A percentile compares a stretch with the other conserved stretches of the same genome.
phyloP scores from a whole-genome alignment of 2,888 invertebrate genomes.

The Notocelia uddmanniana region DNA sequence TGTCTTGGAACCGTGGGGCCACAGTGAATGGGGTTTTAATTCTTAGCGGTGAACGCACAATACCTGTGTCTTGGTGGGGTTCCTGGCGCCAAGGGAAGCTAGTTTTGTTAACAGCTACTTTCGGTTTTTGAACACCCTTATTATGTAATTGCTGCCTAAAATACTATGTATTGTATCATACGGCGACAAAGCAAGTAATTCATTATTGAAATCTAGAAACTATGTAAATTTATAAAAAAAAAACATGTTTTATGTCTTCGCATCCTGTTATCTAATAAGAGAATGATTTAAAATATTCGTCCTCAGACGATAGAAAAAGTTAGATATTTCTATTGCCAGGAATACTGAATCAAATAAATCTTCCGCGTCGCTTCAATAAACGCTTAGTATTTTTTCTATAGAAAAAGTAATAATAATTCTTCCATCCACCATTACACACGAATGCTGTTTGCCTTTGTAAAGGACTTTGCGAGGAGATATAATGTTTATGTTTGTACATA shows the following conservation, averaged over 20 bases:
- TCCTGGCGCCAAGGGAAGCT: too few relatives aligned
- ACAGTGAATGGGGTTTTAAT: too few relatives aligned
- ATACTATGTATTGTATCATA: too few relatives aligned
- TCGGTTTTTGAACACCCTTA: too few relatives aligned
- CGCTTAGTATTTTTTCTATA: conserved; percentile 59
- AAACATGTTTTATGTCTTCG: background rate
- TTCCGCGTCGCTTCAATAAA: conserved; percentile 56
- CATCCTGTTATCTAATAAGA: background rate
- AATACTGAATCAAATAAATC: conserved; percentile 59
- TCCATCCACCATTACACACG: conserved; percentile 69
- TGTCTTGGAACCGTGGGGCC: too few relatives aligned
- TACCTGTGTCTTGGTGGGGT: too few relatives aligned
- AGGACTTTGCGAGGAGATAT: conserved; percentile 31
- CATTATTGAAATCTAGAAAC: too few relatives aligned
- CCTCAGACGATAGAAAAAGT: conserved; percentile 6
- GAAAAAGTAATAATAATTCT: conserved; percentile 72
- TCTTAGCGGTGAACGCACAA: too few relatives aligned
- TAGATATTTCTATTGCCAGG: conserved; percentile 46
- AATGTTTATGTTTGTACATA: background rate
- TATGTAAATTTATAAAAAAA: background rate
- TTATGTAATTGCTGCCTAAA: too few relatives aligned
- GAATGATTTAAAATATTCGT: background rate
- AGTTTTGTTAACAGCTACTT: too few relatives aligned
- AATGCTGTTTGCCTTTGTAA: conserved; percentile 57
- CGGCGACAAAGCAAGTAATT: too few relatives aligned